Conservation (phyloP, 2,113 vertebrate genomes). For the Callipepla squamata region DNA sequence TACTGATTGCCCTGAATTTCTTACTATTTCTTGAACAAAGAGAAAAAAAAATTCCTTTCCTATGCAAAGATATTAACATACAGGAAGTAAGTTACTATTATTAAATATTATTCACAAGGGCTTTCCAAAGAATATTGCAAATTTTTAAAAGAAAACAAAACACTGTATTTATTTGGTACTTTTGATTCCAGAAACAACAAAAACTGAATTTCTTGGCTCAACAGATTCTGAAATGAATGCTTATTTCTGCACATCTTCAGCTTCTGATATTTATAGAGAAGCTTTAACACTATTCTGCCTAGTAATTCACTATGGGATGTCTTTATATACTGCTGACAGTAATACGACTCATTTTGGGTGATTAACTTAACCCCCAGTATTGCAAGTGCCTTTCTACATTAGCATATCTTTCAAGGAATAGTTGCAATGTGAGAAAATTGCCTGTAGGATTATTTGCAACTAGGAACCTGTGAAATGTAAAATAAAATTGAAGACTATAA, state of each 20-base stretch:
- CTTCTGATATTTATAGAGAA: slow-evolving; percentile 69
- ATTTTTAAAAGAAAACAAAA: slow-evolving; percentile 20
- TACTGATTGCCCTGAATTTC: not conserved
- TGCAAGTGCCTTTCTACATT: slow-evolving; percentile 74
- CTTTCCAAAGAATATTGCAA: slow-evolving; percentile 51
- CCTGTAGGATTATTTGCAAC: slow-evolving; percentile 83
- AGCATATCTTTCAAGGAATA: slow-evolving; percentile 82
- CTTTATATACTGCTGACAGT: slow-evolving; percentile 79
- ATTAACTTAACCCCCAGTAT: slow-evolving; percentile 82
- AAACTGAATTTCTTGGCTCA: slow-evolving; percentile 60
- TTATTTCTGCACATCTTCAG: slow-evolving; percentile 72
- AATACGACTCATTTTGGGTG: slow-evolving; percentile 82
- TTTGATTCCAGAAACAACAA: slow-evolving; percentile 67
- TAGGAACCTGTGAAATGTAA: slow-evolving; percentile 84
- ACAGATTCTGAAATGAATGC: slow-evolving; percentile 67
- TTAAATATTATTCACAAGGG: not conserved
- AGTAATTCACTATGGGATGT: slow-evolving; percentile 78
- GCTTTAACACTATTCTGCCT: slow-evolving; percentile 72
- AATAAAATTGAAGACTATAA: slow-evolving; percentile 84
- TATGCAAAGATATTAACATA: not conserved
- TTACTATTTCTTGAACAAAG: not conserved
- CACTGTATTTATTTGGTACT: slow-evolving; percentile 37
- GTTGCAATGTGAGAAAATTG: slow-evolving; percentile 83
- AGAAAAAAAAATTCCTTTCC: not conserved
- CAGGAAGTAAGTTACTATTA: not conserved